These are phyloP conservation scores for Drosophila grimshawi DNA, from an alignment of 1,140 invertebrate species.

Conservation along the genomic window DNA sequence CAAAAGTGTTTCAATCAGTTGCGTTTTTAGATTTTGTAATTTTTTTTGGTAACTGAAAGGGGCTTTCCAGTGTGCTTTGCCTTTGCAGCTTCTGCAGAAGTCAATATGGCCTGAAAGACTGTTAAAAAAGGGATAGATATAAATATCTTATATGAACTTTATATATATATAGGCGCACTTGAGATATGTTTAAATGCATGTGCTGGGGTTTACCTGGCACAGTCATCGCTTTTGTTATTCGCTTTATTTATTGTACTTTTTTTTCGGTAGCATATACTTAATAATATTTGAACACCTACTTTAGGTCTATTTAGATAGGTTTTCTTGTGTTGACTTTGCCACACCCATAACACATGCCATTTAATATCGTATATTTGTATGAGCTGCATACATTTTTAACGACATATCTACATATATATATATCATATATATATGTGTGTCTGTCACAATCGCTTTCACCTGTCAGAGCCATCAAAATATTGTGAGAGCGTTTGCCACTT, in stretches of 20 bases:
- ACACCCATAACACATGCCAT: conserved; percentile 34
- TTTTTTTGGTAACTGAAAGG: too few species aligned
- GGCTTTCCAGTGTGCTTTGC: too few species aligned
- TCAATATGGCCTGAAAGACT: too few species aligned
- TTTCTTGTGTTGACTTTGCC: conserved; percentile 42
- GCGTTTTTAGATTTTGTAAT: too few species aligned
- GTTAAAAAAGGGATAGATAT: too few species aligned
- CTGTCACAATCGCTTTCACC: conserved; percentile 61
- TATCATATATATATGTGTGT: conserved; percentile 22
- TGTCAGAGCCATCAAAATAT: conserved; percentile 63
- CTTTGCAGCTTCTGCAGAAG: too few species aligned
- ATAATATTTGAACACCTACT: conserved; percentile 47
- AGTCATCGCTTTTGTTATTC: conserved; percentile 7
- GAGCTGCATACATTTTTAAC: not conserved
- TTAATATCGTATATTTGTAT: conserved; percentile 31
- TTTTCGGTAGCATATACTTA: conserved; percentile 24
- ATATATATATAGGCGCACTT: not conserved
- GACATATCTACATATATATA: conserved; percentile 2
- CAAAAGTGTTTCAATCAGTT: too few species aligned
- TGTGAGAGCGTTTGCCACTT: conserved; percentile 68
- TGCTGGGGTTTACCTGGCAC: conserved; percentile 2
- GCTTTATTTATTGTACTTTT: not conserved
- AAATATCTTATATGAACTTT: too few species aligned
- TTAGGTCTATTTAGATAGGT: conserved; percentile 46
- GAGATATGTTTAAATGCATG: conserved; percentile 5